Evolutionary conservation across 2,888 invertebrate genomes (phyloP), one percentile per base, ranked within the genome.

Genomic region (Heliconius hortense): DNA sequence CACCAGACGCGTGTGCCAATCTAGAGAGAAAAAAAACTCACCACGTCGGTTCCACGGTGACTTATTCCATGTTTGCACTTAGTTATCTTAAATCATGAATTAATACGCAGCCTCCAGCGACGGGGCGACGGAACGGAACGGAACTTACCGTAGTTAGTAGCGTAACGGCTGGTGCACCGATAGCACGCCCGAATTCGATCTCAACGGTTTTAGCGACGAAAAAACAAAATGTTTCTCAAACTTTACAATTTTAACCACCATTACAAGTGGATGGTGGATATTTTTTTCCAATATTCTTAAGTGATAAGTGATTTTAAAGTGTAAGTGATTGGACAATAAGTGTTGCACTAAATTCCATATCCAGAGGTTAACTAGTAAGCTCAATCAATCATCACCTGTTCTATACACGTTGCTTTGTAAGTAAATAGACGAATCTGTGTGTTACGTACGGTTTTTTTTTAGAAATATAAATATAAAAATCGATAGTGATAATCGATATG

Each of bases 71-170:
- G 82, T 81, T 82, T 81, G 82, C 76, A 80, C 79, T 79, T 84
- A 81, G 82, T 84, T 88, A 88, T 89, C 87, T 88, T 81, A 85
- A 84, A 89, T 89, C 88, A 85, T 86, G 88, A 88, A 88, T 89
- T 89, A 88, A 89, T 87, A 87, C 86, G 68, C 75, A 77, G 68
- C 80, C 81, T 79, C 78, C 79, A 80, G 85, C 83, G 81, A 81
- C 80, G 82, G 82, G 72, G 64, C 72, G 70, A 24, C 74, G 79
- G 80, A 82, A 83, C 83, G 82, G 67, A 31, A 31, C 31, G 31
- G 35, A 69, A 76, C 72, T 75, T 77, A 78, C 74, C 72, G 76
- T 77, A 77, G 76, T 80, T 81, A 92, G 92, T 92, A 88, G 85
- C 87, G 83, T 83, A 83, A 86, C 87, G 87, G 86, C 88, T 82